These are phyloP conservation scores for Hafferia zeledoni DNA, from an alignment of 2,797 vertebrate genomes.

Conservation along the genomic window DNA sequence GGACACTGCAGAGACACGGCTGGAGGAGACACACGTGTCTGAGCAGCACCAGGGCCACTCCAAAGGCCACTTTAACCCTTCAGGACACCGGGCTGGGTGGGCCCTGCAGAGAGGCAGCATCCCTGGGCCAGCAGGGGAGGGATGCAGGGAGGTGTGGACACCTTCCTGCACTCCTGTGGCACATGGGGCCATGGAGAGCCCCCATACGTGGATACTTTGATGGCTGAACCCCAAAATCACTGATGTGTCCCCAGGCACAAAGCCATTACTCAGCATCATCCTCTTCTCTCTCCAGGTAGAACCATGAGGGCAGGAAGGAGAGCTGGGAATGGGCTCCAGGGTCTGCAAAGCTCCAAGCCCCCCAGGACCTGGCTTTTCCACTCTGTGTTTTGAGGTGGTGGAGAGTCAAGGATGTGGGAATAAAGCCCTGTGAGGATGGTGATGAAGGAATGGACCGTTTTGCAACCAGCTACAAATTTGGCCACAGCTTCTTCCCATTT, in stretches of 20 bases:
- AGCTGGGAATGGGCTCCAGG: background rate
- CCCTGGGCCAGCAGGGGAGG: background rate
- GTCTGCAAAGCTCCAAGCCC: background rate
- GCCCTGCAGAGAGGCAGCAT: background rate
- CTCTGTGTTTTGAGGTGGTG: background rate
- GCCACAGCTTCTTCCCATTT: background rate
- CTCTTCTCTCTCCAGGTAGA: fast-evolving
- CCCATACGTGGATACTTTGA: fast-evolving
- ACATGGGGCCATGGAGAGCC: fast-evolving
- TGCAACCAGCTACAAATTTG: background rate
- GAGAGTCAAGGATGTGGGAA: fast-evolving
- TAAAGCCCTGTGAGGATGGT: background rate
- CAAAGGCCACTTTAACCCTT: background rate
- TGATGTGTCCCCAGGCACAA: background rate
- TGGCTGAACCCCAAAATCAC: background rate
- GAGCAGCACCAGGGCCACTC: background rate
- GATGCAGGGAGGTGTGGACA: background rate
- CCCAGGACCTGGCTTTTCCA: background rate
- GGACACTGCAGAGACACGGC: conserved; percentile 69
- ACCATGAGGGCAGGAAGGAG: background rate
- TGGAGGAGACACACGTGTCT: background rate
- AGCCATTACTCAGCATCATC: background rate
- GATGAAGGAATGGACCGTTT: background rate
- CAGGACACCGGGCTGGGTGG: background rate
- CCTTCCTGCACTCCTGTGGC: fast-evolving